Evolutionary conservation across 2,113 vertebrate species (phyloP).

Genomic region (Dromiciops gliroides): DNA sequence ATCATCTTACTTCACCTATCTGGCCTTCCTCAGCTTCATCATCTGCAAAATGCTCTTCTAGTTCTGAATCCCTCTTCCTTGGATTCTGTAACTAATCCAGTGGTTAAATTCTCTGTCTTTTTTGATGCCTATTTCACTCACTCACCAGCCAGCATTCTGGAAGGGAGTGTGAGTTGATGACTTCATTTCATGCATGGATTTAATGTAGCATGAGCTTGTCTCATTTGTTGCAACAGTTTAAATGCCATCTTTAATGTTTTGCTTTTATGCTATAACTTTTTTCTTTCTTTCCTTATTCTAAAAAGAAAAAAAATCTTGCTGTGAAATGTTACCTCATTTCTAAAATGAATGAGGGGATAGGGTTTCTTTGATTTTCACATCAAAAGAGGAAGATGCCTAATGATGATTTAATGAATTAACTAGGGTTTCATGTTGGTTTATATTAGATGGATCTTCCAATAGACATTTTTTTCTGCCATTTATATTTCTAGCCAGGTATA

Average conservation of each 20-base stretch:
- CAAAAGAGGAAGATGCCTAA: conserved; percentile 17
- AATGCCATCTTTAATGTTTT: conserved; percentile 63
- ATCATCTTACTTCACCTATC: not conserved
- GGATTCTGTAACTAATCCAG: not conserved
- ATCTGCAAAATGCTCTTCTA: not conserved
- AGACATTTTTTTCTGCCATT: conserved; percentile 15
- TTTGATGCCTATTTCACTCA: conserved; percentile 30
- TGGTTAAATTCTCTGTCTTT: conserved; percentile 17
- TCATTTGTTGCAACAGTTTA: conserved; percentile 54
- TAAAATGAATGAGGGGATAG: conserved; percentile 19
- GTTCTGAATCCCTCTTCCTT: not conserved
- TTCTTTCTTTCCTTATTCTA: conserved; percentile 33
- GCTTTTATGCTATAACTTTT: conserved; percentile 33
- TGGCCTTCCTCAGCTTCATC: not conserved
- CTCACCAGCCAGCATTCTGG: conserved; percentile 20
- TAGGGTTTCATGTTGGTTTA: conserved; percentile 9
- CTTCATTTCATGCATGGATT: conserved; percentile 46
- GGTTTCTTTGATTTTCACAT: conserved; percentile 49
- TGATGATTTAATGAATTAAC: conserved; percentile 43
- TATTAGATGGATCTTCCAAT: conserved; percentile 48
- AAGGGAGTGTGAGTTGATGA: conserved; percentile 34
- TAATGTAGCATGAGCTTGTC: conserved; percentile 60
- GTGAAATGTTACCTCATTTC: not conserved
- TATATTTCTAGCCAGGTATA: not conserved
- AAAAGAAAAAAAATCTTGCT: conserved; percentile 24